Evolutionary conservation across 2,888 invertebrate species (phyloP).

Genomic region (Tinea semifulvella): DNA sequence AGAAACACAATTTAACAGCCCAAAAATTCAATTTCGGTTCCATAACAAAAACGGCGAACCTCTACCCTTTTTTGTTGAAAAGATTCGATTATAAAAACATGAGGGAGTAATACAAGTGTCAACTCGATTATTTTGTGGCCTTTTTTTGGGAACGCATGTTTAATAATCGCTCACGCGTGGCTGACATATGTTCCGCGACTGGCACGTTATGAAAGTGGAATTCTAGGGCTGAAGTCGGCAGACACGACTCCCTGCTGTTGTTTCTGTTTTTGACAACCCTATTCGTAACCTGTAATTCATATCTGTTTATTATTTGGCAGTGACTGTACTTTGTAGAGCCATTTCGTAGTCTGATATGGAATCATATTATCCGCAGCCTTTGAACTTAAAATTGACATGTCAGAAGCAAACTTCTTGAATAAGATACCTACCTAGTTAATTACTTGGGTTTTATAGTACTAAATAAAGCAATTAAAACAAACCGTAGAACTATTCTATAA

Average conservation of each 20-base stretch:
- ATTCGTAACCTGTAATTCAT: constrained; percentile 19
- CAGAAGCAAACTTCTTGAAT: neutral
- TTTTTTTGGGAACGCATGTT: constrained; percentile 22
- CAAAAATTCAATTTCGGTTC: neutral
- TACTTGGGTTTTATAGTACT: too few relatives aligned
- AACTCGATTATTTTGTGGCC: constrained; percentile 13
- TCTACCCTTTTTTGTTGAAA: constrained; percentile 4
- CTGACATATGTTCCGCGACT: constrained; percentile 37
- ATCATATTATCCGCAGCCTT: neutral
- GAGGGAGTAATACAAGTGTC: constrained; percentile 12
- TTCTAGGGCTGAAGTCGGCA: constrained; percentile 28
- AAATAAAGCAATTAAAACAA: too few relatives aligned
- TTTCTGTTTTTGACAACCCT: constrained; percentile 45
- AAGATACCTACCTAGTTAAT: too few relatives aligned
- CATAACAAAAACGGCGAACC: neutral
- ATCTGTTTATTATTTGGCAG: constrained; percentile 5
- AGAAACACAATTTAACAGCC: neutral
- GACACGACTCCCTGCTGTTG: constrained; percentile 29
- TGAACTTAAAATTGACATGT: constrained; percentile 12
- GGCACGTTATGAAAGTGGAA: constrained; percentile 35
- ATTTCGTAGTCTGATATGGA: constrained; percentile 1
- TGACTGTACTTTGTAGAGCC: neutral
- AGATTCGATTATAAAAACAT: constrained; percentile 10
- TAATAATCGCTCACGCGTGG: constrained; percentile 23
- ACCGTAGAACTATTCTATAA: too few relatives aligned